Evolutionary conservation across 2,888 invertebrate species (phyloP).

Genomic region (Camptogramma bilineatum): DNA sequence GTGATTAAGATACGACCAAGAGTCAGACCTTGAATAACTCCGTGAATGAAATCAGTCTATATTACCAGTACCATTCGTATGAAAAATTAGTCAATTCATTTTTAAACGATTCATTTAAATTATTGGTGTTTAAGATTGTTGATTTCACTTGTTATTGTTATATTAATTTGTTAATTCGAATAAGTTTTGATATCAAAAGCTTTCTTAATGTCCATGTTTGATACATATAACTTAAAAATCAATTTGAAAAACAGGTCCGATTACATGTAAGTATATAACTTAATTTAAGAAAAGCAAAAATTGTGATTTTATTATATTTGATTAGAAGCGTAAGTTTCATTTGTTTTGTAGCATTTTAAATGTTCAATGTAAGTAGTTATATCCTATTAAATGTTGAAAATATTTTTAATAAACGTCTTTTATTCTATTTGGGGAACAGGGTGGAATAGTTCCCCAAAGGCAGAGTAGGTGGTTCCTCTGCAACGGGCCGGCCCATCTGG

Average conservation of each 20-base stretch:
- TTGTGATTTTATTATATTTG: slow-evolving; percentile 42
- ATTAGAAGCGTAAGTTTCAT: slow-evolving; percentile 14
- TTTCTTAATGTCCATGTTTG: background rate
- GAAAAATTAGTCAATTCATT: background rate
- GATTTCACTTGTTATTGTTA: background rate
- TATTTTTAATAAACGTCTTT: slow-evolving; percentile 12
- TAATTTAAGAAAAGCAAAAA: slow-evolving; percentile 45
- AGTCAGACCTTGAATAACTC: slow-evolving; percentile 14
- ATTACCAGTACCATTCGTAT: background rate
- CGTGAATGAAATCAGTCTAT: background rate
- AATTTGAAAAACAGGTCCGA: slow-evolving; percentile 6
- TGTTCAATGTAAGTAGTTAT: slow-evolving; percentile 24
- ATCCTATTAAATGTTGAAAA: slow-evolving; percentile 30
- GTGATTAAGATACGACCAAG: background rate
- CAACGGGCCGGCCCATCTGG: too few relatives aligned
- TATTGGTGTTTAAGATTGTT: background rate
- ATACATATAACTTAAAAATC: background rate
- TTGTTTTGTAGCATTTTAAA: slow-evolving; percentile 13
- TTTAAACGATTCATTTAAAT: background rate
- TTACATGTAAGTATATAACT: slow-evolving; percentile 12
- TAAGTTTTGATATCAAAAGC: slow-evolving; percentile 2
- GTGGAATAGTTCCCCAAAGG: too few relatives aligned
- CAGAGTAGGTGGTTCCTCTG: too few relatives aligned
- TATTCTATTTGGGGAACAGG: background rate
- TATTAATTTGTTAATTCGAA: background rate